Evolutionary conservation across 2,797 vertebrate species (phyloP).

Genomic region (Chaenodraco wilsoni): DNA sequence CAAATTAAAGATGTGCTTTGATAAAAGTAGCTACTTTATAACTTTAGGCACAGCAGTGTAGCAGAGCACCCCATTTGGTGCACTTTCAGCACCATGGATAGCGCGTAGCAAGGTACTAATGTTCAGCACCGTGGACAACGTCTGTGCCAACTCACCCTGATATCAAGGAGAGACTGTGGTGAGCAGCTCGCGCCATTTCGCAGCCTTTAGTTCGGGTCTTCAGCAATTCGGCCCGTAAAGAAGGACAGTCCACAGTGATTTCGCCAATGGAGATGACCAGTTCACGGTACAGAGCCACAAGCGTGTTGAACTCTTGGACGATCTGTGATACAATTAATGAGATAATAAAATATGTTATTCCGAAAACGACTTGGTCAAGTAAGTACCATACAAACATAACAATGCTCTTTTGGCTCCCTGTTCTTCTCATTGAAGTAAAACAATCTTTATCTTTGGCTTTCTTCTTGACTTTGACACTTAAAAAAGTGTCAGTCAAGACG

Average conservation of each 20-base stretch:
- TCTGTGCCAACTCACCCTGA: conserved; percentile 87
- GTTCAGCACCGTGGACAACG: conserved; percentile 62
- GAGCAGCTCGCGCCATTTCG: conserved; percentile 93
- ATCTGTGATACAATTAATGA: conserved; percentile 85
- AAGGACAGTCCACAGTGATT: conserved; percentile 90
- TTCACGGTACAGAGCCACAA: conserved; percentile 96
- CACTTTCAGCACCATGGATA: conserved; percentile 8
- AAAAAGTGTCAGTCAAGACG: conserved; percentile 25
- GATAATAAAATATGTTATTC: conserved; percentile 14
- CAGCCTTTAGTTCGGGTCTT: conserved; percentile 94
- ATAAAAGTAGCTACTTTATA: conserved; percentile 36
- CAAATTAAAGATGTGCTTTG: conserved; percentile 43
- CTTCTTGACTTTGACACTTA: conserved; percentile 22
- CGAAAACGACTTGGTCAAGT: neutral
- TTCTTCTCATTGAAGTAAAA: conserved; percentile 15
- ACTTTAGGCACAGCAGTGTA: conserved; percentile 34
- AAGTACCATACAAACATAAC: conserved; percentile 1
- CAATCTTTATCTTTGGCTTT: neutral
- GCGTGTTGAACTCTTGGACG: conserved; percentile 98
- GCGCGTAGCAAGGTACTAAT: neutral
- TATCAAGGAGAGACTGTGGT: conserved; percentile 95
- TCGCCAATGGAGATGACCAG: conserved; percentile 98
- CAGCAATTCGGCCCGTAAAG: conserved; percentile 92
- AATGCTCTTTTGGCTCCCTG: conserved; percentile 11
- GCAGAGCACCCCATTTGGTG: conserved; percentile 19